phyloP scores from a whole-genome alignment of 2,888 invertebrate species.

The Rhyacophila evoluta region DNA sequence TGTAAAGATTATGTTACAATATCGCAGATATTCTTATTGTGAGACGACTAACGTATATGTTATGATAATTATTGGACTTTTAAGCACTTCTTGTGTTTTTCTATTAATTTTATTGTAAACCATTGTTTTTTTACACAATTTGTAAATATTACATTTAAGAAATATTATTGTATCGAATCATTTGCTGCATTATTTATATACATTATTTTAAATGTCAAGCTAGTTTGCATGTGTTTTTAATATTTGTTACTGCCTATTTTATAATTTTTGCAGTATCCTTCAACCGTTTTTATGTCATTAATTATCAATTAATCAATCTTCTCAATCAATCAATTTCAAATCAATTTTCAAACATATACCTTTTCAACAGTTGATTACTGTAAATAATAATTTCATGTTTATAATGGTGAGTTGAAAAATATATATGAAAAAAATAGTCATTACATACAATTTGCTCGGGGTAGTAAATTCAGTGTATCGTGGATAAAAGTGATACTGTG shows the following conservation, averaged over 20 bases:
- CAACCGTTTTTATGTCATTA: too few species aligned
- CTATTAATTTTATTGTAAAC: background rate
- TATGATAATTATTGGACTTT: background rate
- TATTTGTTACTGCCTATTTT: background rate
- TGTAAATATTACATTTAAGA: slow-evolving; percentile 10
- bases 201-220: background rate
- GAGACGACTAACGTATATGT: background rate
- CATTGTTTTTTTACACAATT: slow-evolving; percentile 10
- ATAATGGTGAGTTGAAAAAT: too few species aligned
- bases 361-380: too few species aligned
- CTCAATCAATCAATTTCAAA: too few species aligned
- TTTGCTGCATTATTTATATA: background rate
- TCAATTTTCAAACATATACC: background rate
- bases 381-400: too few species aligned
- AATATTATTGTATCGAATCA: background rate
- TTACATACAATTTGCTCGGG: too few species aligned
- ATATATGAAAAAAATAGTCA: too few species aligned
- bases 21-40: background rate
- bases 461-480: too few species aligned
- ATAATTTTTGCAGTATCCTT: background rate
- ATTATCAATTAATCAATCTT: too few species aligned
- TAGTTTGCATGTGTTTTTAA: slow-evolving; percentile 6
- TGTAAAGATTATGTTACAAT: slow-evolving; percentile 8
- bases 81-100: background rate
- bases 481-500: too few species aligned